Conservation (phyloP, 2,113 vertebrate genomes). For the Oreochromis tanganicae region DNA sequence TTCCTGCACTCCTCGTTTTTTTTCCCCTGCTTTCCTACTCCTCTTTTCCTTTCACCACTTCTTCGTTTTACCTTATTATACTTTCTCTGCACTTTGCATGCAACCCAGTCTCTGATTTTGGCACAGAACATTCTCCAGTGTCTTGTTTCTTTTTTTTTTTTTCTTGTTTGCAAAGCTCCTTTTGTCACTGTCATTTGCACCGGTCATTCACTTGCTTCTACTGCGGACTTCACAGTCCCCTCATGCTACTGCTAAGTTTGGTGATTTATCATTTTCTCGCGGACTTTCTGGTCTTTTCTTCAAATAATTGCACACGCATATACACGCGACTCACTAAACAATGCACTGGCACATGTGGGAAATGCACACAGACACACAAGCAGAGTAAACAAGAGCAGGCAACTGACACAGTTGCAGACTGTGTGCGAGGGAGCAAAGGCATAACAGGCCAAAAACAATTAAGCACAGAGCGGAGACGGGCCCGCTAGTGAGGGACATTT, state of each 20-base stretch:
- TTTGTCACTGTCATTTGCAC: not conserved
- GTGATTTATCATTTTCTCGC: not conserved
- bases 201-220: not conserved
- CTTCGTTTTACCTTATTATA: not conserved
- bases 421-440: conserved; percentile 1
- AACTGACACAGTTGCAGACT: not conserved
- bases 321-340: not conserved
- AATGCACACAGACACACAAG: not conserved
- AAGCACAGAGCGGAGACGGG: conserved; percentile 22
- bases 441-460: conserved; percentile 60
- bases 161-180: not conserved
- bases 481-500: conserved; percentile 50
- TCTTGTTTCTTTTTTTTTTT: not conserved
- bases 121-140: not conserved
- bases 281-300: not conserved
- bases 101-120: not conserved
- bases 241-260: not conserved
- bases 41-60: not conserved
- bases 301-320: not conserved
- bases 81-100: not conserved
- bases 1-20: not conserved
- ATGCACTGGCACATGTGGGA: not conserved
- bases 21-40: not conserved
- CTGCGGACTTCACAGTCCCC: not conserved
- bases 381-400: conserved; percentile 1